Conservation (phyloP, 2,113 vertebrate species). For the Lagenorhynchus albirostris region DNA sequence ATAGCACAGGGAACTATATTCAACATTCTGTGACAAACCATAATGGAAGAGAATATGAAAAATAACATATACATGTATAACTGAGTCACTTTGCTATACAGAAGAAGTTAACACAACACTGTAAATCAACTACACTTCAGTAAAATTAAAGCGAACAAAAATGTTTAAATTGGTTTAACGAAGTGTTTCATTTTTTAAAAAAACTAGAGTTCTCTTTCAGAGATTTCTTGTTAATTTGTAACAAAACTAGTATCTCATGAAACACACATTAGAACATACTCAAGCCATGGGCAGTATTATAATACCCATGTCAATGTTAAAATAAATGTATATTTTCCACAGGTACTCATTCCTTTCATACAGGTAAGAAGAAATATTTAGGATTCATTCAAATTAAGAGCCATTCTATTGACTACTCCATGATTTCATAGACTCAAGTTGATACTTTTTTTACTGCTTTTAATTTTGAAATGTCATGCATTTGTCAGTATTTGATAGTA, state of each 20-base stretch:
- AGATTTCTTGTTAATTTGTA: not conserved
- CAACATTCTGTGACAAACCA: not conserved
- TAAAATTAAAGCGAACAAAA: not conserved
- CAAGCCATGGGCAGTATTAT: not conserved
- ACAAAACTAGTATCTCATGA: not conserved
- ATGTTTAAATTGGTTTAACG: not conserved
- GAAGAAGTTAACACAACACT: not conserved
- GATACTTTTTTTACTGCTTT: not conserved
- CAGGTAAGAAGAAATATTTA: not conserved
- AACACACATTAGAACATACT: not conserved
- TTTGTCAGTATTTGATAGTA: not conserved
- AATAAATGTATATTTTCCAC: not conserved
- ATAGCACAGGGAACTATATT: not conserved
- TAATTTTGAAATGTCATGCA: not conserved
- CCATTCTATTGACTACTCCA: not conserved
- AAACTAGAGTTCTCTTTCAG: not conserved
- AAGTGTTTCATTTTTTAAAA: not conserved
- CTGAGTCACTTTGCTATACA: not conserved
- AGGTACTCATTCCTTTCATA: not conserved
- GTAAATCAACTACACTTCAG: not conserved
- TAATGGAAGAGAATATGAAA: not conserved
- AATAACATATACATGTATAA: not conserved
- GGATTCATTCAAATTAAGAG: not conserved
- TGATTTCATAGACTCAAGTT: conserved; percentile 3
- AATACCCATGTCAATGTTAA: not conserved